Evolutionary conservation across 2,888 invertebrate species (phyloP), one percentile per base, ranked within the genome.

Genomic region (Dynastes maya): DNA sequence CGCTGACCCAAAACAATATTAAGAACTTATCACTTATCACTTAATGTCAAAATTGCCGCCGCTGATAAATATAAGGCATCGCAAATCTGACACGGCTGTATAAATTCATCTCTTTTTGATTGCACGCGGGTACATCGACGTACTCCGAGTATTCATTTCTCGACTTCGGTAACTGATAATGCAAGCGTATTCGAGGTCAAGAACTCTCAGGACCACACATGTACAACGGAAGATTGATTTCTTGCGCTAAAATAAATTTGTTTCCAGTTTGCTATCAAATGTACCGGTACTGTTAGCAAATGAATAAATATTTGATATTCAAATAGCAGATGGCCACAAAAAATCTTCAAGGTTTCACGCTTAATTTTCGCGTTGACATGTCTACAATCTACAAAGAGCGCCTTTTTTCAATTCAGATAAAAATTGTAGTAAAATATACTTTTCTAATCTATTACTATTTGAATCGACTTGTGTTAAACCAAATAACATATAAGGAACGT

Each of bases 191-290:
- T 74, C 45, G 72, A 61, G 58, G 72, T 74, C 61, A 74, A 74
- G 58, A 74, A 45, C 61, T 72, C 58, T 9, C 37, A 11, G 49
- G 61, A 49, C 61, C 61, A 45, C 72, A 40, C 40, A 61, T 61
- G 61, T 27, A 71, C 68, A 51, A 27, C 27, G 51, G 27, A 13
- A 51, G 51, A 68, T 68, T 51, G 51, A 68, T 68, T 32, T 37
- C 71, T 71, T 53, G 37, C 1, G 72, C 49, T 63, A 74, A 74
- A 74, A 74, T 74, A 74, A 74, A 74, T 74, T 61, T 74, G 29
- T 61, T 74, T 74, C 63, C 61, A 22, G 40, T 61, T 49, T 61
- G 58, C 72, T 74, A 74, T 63, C 72, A 61, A 61, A 45, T 61
- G 45, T 61, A 74, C 61, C 61, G 72, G 55, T 71, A 5, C 71